These are phyloP conservation scores for Parambassis ranga DNA, from an alignment of 2,797 vertebrate genomes.

Conservation along the genomic window DNA sequence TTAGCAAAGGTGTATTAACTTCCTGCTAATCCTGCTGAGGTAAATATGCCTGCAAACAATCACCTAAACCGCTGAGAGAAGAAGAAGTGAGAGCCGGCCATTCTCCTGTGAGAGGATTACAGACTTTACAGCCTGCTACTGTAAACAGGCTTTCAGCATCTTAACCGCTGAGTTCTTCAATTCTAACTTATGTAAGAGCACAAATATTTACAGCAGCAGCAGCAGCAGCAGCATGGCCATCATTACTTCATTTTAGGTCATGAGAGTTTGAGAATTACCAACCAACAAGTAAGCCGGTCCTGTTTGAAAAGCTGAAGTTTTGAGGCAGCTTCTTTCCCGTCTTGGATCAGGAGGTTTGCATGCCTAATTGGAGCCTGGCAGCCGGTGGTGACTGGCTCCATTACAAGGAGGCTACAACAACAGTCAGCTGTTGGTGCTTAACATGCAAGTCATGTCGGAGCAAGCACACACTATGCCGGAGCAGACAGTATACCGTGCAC, in stretches of 20 bases:
- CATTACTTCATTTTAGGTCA: neutral
- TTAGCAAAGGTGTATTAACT: slow-evolving; percentile 43
- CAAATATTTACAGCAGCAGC: slow-evolving; percentile 27
- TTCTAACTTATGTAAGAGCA: slow-evolving; percentile 23
- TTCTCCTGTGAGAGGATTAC: slow-evolving; percentile 40
- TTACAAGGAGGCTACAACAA: slow-evolving; percentile 66
- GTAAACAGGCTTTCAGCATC: slow-evolving; percentile 42
- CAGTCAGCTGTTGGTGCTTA: slow-evolving; percentile 73
- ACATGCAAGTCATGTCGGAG: slow-evolving; percentile 67
- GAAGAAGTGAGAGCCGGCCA: slow-evolving; percentile 26
- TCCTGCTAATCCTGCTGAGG: slow-evolving; percentile 40
- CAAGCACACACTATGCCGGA: slow-evolving; percentile 57
- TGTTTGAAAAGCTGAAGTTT: slow-evolving; percentile 20
- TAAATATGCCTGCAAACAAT: slow-evolving; percentile 49
- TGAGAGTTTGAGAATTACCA: neutral
- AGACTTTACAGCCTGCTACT: slow-evolving; percentile 19
- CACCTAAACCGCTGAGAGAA: slow-evolving; percentile 25
- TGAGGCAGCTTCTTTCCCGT: slow-evolving; percentile 38
- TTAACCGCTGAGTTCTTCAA: slow-evolving; percentile 15
- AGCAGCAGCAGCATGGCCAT: neutral
- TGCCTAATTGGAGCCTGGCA: slow-evolving; percentile 74
- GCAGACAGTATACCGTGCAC: slow-evolving; percentile 33
- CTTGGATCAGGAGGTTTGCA: slow-evolving; percentile 61
- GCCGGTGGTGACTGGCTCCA: slow-evolving; percentile 60
- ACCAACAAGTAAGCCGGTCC: slow-evolving; percentile 1